Percentiles rank a stretch among this genome's conserved stretches.
Conservation (phyloP, 2,888 invertebrate species). For the Brenthis ino region DNA sequence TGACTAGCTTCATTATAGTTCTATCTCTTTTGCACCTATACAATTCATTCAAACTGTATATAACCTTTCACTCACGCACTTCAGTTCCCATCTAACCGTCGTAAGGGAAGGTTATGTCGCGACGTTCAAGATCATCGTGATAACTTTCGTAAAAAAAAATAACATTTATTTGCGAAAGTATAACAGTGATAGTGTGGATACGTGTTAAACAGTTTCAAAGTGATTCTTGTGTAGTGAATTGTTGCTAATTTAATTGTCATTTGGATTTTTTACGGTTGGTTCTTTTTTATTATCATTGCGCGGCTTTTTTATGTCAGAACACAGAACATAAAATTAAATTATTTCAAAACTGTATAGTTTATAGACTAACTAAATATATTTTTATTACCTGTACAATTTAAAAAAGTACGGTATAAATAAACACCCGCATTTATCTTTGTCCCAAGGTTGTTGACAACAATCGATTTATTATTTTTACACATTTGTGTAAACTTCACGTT, state of each 20-base stretch:
- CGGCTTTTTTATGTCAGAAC: slow-evolving; percentile 2
- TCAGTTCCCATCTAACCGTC: slow-evolving; percentile 59
- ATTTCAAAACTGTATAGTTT: slow-evolving; percentile 14
- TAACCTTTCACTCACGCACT: slow-evolving; percentile 63
- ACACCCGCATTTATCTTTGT: slow-evolving; percentile 25
- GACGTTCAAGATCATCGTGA: slow-evolving; percentile 46
- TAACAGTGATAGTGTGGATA: slow-evolving; percentile 52
- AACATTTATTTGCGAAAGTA: slow-evolving; percentile 61
- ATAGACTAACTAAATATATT: neutral
- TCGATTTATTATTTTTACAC: slow-evolving; percentile 34
- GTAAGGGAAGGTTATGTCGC: slow-evolving; percentile 47
- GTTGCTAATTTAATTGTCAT: neutral
- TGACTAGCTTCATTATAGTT: slow-evolving; percentile 64
- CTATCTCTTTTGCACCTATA: slow-evolving; percentile 54
- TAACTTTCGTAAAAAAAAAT: slow-evolving; percentile 70
- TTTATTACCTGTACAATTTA: neutral
- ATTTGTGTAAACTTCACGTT: slow-evolving; percentile 35
- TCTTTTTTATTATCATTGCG: slow-evolving; percentile 7
- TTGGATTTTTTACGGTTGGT: slow-evolving; percentile 21
- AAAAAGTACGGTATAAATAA: slow-evolving; percentile 19
- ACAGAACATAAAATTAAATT: slow-evolving; percentile 6
- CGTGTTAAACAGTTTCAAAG: slow-evolving; percentile 33
- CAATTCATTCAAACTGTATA: slow-evolving; percentile 52
- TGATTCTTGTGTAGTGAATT: slow-evolving; percentile 40
- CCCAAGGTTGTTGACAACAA: slow-evolving; percentile 27